Percentiles rank a stretch among this genome's conserved stretches.
These are phyloP conservation scores for Oscarella lobularis DNA, from an alignment of 37 sponge, comb jelly and placozoan genomes.

Conservation along the genomic window DNA sequence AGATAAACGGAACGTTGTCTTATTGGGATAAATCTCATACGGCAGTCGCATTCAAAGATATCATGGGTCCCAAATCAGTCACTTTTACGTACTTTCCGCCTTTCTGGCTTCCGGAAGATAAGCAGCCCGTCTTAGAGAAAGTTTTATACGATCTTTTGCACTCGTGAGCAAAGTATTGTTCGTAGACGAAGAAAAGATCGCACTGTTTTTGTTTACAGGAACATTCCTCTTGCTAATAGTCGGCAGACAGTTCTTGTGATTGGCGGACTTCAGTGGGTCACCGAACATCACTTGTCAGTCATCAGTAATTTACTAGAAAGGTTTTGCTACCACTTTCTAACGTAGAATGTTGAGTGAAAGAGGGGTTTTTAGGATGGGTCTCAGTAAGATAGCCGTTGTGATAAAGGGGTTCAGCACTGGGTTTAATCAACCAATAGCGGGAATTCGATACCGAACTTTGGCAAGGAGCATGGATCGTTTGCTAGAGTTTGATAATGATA, in stretches of 20 bases:
- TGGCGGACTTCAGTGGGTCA: conserved; percentile 22
- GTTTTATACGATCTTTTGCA: background rate
- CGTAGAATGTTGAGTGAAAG: background rate
- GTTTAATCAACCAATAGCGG: conserved; percentile 17
- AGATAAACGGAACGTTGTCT: conserved; percentile 12
- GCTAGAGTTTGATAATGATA: too few species aligned
- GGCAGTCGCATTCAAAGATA: background rate
- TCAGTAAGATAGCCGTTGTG: conserved; percentile 13
- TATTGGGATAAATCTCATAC: conserved; percentile 9
- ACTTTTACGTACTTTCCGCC: conserved; percentile 16
- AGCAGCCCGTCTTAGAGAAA: conserved; percentile 1
- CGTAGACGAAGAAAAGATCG: too few species aligned
- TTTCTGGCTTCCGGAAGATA: conserved; percentile 9
- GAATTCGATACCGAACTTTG: conserved; percentile 3
- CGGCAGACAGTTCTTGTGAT: conserved; percentile 10
- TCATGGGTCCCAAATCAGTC: background rate
- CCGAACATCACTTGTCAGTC: background rate
- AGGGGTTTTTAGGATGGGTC: background rate
- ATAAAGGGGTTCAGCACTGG: conserved; percentile 17
- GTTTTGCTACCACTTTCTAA: background rate
- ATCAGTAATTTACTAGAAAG: background rate
- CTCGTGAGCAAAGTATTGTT: background rate
- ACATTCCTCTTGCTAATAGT: conserved; percentile 2
- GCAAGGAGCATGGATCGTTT: too few species aligned
- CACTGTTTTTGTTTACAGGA: too few species aligned